These are phyloP conservation scores for Syngnathus scovelli DNA, from an alignment of 2,113 vertebrate genomes.

Conservation along the genomic window DNA sequence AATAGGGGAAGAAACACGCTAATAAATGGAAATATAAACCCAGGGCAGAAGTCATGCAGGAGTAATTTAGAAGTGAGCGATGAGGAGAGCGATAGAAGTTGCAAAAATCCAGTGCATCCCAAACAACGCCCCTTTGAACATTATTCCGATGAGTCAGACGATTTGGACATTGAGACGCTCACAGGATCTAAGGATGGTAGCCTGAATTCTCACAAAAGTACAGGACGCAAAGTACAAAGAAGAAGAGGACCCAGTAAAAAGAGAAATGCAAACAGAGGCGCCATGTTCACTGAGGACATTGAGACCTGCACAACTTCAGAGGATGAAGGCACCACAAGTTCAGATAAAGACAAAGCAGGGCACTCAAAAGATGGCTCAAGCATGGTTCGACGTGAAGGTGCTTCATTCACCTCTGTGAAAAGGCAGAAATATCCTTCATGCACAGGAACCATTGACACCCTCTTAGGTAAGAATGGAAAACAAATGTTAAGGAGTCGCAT, in stretches of 20 bases:
- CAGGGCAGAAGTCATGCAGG: slow-evolving; percentile 38
- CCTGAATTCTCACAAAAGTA: slow-evolving; percentile 1
- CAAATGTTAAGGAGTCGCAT: not conserved
- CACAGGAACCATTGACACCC: slow-evolving; percentile 57
- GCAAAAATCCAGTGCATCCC: slow-evolving; percentile 9
- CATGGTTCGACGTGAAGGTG: not conserved
- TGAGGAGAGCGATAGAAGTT: slow-evolving; percentile 32
- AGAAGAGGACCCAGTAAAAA: slow-evolving; percentile 11
- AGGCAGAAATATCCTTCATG: slow-evolving; percentile 1
- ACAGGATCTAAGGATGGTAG: not conserved
- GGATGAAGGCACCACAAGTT: slow-evolving; percentile 56
- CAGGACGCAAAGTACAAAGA: not conserved
- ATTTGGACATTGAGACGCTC: slow-evolving; percentile 62
- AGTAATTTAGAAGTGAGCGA: slow-evolving; percentile 15
- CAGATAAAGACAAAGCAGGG: slow-evolving; percentile 1
- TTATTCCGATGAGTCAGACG: slow-evolving; percentile 83
- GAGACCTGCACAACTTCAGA: slow-evolving; percentile 80
- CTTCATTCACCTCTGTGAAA: slow-evolving; percentile 39
- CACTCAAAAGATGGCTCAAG: not conserved
- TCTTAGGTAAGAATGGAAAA: slow-evolving; percentile 70
- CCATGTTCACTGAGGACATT: slow-evolving; percentile 63
- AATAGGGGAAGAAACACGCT: slow-evolving; percentile 17
- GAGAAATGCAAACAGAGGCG: slow-evolving; percentile 13
- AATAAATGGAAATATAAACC: slow-evolving; percentile 34
- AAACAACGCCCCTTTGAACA: slow-evolving; percentile 14